Base-by-base conservation (phyloP, 2,797 vertebrate genomes). In the Sebastiscus albofasciatus region DNA sequence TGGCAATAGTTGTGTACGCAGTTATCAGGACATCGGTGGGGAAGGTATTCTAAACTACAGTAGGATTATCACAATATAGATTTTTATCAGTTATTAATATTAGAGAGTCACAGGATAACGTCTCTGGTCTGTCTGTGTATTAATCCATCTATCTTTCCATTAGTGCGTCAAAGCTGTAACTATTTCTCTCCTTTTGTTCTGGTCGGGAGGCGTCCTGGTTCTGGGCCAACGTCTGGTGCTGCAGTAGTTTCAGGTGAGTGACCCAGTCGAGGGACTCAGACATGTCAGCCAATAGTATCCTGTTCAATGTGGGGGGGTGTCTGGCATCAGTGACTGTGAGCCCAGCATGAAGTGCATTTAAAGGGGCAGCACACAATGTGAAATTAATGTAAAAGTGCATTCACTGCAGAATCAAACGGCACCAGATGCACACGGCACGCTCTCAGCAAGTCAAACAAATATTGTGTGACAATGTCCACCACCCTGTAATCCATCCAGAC, bases 1-100 rank as follows among this genome's bases (percentile, higher is more conserved):
- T 82, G 67, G 67, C 55, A 80, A 82, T 33, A 80, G 73, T 81
- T 83, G 82, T 79, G 64, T 67, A 75, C 78, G 54, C 67, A 68
- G 52, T 77, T 81, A 82, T 79, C 64, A 81, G 65, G 66, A 59
- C 77, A 80, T 66, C 3, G 8, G 11, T n/a, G n/a, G 46, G 39
- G 22, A 59, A 34, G 33, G n/a, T 60, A 56, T 68, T 83, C 42
- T 78, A 31, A 74, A 33, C 2, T 64, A 42, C 73, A 66, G 33
- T 0, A 34, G 27, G 18, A 58, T 77, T 64, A 75, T 36, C 3
- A 52, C 11, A 29, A 77, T 16, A 27, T 66, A 6, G 61, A 64
- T 64, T 59, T 60, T 72, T 29, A 69, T 8, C 6, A 1, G 7
- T 49, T 26, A 27, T 49, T 34, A 2, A 29, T 22, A 33, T 39